Evolutionary conservation across 2,797 vertebrate genomes (phyloP), one percentile per base, ranked within the genome.

Genomic region (Cygnus olor): DNA sequence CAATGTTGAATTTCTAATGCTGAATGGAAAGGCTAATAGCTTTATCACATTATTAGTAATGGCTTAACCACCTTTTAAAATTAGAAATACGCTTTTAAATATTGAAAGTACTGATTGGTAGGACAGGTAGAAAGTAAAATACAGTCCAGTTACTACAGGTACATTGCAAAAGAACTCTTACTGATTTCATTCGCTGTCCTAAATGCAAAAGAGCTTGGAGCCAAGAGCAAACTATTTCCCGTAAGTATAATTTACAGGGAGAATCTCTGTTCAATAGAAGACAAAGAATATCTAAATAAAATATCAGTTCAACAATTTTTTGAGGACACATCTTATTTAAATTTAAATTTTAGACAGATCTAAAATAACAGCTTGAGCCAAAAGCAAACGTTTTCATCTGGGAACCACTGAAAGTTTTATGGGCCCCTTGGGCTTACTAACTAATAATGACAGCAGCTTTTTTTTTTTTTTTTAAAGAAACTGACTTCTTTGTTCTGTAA

Each of bases 391-490:
- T 96, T 95, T 94, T 95, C 83, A 90, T 95, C 64, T 91, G 88
- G 68, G 91, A 36, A 88, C 44, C 78, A 93, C 27, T 94, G 94
- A 94, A 96, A 97, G 70, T 72, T 92, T 97, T 96, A 95, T 57
- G 56, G 57, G 80, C 77, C 61, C 84, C 65, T 96, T 95, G 81
- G 77, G 90, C 96, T 97, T 97, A 80, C 80, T 94, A 91, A 84
- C 80, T 94, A 91, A 94, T 92, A 83, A 80, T 82, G 91, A 86
- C 80, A 97, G 90, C 30, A 92, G 22, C 18, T 87, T 45, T 47
- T 11, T 47, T 47, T 22, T 47, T 11, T 47, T 47, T 47, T 21
- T 47, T 47, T 47, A 22, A 47, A 47, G 45, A 47, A 47, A 47
- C 45, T 47, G 22, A 47, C 45, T 47, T 47, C 45, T 47, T 47